Evolutionary conservation across 2,113 vertebrate genomes (phyloP).

Genomic region (Ageneiosus marmoratus): DNA sequence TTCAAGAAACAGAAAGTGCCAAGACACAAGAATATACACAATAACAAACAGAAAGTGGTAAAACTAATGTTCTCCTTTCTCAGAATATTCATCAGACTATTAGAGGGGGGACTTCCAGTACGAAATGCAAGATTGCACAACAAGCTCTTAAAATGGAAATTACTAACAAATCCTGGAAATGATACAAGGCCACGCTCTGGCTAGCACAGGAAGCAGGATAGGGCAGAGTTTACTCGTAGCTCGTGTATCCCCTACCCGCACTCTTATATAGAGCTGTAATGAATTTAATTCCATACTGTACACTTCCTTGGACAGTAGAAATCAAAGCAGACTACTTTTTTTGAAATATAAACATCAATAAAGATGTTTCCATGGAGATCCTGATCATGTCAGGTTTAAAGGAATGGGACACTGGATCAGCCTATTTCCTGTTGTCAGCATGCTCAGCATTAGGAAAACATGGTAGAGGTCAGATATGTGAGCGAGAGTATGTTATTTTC

Average conservation of each 20-base stretch:
- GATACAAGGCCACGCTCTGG: slow-evolving; percentile 25
- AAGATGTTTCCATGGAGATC: slow-evolving; percentile 21
- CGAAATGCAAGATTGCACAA: slow-evolving; percentile 46
- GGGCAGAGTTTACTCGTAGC: slow-evolving; percentile 17
- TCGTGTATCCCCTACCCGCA: neutral
- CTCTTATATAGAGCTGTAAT: neutral
- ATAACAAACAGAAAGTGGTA: neutral
- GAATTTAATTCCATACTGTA: slow-evolving; percentile 4
- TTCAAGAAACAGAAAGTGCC: neutral
- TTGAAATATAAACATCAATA: neutral
- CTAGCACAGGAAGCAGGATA: slow-evolving; percentile 53
- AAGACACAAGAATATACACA: neutral
- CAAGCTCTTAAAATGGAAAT: slow-evolving; percentile 55
- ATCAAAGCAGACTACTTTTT: neutral
- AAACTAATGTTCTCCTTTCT: neutral
- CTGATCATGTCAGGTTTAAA: neutral
- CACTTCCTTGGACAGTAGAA: neutral
- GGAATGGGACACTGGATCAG: neutral
- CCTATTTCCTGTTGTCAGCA: neutral
- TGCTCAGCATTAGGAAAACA: slow-evolving; percentile 8
- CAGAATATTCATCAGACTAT: neutral
- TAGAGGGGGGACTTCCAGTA: slow-evolving; percentile 44
- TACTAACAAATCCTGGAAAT: slow-evolving; percentile 62
- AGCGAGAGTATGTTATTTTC: neutral
- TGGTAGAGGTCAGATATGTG: neutral